Percentiles rank a stretch among this genome's conserved stretches.
Conservation (phyloP, 1,140 invertebrate genomes). For the Lithobius niger region DNA sequence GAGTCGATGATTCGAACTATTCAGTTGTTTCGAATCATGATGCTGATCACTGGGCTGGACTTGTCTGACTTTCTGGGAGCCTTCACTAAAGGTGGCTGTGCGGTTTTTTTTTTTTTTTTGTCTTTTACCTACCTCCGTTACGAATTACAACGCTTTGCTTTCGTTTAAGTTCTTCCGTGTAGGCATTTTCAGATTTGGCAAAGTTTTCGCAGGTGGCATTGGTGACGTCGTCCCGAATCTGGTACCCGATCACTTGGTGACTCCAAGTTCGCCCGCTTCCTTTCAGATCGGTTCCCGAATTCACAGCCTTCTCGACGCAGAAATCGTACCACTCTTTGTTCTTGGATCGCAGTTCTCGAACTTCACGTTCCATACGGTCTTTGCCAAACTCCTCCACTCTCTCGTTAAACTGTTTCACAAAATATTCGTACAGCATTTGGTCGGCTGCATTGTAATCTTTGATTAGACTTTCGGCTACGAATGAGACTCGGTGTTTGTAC, state of each 20-base stretch:
- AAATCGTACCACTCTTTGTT: neutral
- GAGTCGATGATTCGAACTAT: too few species aligned
- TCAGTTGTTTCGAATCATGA: too few species aligned
- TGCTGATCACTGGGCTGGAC: too few species aligned
- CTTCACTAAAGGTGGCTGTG: too few species aligned
- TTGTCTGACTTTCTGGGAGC: too few species aligned
- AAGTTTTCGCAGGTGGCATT: conserved; percentile 2
- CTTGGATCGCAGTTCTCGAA: neutral
- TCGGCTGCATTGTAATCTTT: neutral
- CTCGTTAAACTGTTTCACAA: neutral
- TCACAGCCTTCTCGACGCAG: neutral
- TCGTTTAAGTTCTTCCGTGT: conserved; percentile 1
- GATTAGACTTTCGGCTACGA: neutral
- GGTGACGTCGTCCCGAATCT: neutral
- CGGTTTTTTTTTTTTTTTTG: too few species aligned
- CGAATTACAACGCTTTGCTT: too few species aligned
- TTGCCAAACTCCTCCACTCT: neutral
- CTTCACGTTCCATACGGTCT: neutral
- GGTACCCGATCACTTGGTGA: neutral
- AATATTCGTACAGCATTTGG: conserved; percentile 1
- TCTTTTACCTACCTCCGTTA: too few species aligned
- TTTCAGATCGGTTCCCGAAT: too few species aligned
- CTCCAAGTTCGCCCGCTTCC: neutral
- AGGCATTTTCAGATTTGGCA: neutral
- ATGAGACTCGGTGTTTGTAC: conserved; percentile 7